These are phyloP conservation scores for Megalurothrips usitatus DNA, from an alignment of 2,888 invertebrate species.

Conservation along the genomic window DNA sequence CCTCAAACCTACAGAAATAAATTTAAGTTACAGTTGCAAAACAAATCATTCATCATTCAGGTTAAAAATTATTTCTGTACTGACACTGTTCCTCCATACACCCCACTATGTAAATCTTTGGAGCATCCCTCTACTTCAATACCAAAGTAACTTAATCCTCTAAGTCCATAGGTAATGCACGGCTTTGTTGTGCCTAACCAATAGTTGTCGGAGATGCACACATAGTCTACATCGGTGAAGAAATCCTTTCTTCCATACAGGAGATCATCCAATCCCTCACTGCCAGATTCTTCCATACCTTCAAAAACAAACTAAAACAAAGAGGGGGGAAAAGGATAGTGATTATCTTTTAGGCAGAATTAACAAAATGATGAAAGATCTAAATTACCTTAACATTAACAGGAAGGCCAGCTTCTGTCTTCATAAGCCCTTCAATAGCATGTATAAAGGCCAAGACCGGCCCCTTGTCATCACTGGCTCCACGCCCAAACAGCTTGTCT, in stretches of 20 bases:
- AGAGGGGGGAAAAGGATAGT: background rate
- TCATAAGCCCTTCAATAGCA: slow-evolving; percentile 83
- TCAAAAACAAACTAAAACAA: slow-evolving; percentile 77
- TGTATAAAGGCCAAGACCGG: slow-evolving; percentile 94
- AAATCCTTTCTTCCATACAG: slow-evolving; percentile 70
- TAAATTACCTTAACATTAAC: slow-evolving; percentile 55
- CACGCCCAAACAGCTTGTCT: slow-evolving; percentile 86
- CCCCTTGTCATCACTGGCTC: slow-evolving; percentile 91
- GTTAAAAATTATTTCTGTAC: slow-evolving; percentile 41
- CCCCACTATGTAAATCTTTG: slow-evolving; percentile 94
- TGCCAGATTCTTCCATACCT: slow-evolving; percentile 98
- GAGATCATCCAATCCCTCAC: slow-evolving; percentile 88
- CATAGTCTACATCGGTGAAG: slow-evolving; percentile 80
- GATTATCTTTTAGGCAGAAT: background rate
- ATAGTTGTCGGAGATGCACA: slow-evolving; percentile 98
- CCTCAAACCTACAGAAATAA: slow-evolving; percentile 52
- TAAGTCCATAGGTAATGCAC: slow-evolving; percentile 92
- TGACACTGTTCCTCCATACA: slow-evolving; percentile 90
- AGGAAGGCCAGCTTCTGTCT: slow-evolving; percentile 59
- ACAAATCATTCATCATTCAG: background rate
- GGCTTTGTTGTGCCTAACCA: slow-evolving; percentile 97
- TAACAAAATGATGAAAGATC: background rate
- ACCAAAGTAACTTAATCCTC: slow-evolving; percentile 89
- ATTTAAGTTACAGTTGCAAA: background rate
- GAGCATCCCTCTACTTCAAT: slow-evolving; percentile 81